These are phyloP conservation scores for Andrena bucephala DNA, from an alignment of 2,888 invertebrate genomes.

Conservation along the genomic window DNA sequence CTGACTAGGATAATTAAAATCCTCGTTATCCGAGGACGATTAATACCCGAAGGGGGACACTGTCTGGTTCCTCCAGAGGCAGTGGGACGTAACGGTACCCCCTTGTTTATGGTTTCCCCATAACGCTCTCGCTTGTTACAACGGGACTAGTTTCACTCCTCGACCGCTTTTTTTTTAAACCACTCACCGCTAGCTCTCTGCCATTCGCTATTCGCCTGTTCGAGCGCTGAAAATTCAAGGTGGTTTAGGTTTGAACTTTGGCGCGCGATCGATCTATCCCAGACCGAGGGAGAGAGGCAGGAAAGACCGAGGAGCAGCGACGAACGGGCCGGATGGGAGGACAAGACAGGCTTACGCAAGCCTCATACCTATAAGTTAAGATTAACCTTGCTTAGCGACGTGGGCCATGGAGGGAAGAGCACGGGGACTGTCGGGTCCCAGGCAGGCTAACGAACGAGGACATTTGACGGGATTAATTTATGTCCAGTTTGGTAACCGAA, in stretches of 20 bases:
- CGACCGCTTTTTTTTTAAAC: background rate
- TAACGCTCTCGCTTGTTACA: background rate
- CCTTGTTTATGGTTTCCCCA: slow-evolving; percentile 1
- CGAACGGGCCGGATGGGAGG: slow-evolving; percentile 39
- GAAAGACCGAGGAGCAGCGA: slow-evolving; percentile 52
- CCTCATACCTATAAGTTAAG: slow-evolving; percentile 81
- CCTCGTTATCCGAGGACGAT: slow-evolving; percentile 12
- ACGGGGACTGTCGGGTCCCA: slow-evolving; percentile 37
- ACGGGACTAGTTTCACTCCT: slow-evolving; percentile 9
- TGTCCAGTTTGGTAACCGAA: slow-evolving; percentile 83
- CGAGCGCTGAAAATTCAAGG: slow-evolving; percentile 23
- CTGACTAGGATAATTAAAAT: slow-evolving; percentile 22
- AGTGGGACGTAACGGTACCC: background rate
- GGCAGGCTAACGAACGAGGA: slow-evolving; percentile 81
- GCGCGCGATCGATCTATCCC: background rate
- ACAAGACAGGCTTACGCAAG: slow-evolving; percentile 77
- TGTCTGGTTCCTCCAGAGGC: background rate
- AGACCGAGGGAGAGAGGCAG: slow-evolving; percentile 64
- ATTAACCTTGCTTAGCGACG: slow-evolving; percentile 82
- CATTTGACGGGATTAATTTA: slow-evolving; percentile 84
- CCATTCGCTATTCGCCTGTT: background rate
- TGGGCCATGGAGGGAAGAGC: slow-evolving; percentile 40
- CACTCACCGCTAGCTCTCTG: background rate
- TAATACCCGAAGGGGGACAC: slow-evolving; percentile 22
- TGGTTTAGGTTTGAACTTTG: slow-evolving; percentile 2